Percentiles rank a stretch among this genome's conserved stretches.
These are phyloP conservation scores for Scaptomyza tumidula DNA, from an alignment of 2,888 invertebrate species.

Conservation along the genomic window DNA sequence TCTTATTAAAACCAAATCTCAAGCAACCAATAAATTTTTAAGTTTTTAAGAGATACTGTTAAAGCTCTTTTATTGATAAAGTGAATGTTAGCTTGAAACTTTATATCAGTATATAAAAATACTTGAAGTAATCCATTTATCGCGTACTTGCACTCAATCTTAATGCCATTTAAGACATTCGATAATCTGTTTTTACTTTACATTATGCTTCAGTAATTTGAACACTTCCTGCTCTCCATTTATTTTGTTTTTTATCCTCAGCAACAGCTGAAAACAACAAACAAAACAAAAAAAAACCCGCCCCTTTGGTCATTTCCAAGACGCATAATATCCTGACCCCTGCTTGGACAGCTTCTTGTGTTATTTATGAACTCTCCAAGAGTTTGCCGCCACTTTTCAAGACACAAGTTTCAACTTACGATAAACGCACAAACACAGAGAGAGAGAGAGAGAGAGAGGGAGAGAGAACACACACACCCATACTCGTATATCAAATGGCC, in stretches of 20 bases:
- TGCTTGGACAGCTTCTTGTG: constrained; percentile 40
- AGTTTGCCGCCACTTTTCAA: constrained; percentile 40
- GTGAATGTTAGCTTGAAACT: no score
- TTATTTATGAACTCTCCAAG: constrained; percentile 69
- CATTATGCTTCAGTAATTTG: constrained; percentile 24
- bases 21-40: no score
- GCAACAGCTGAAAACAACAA: constrained; percentile 28
- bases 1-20: no score
- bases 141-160: background rate
- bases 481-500: constrained; percentile 53
- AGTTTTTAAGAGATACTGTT: no score
- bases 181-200: constrained; percentile 4
- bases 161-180: constrained; percentile 2
- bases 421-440: constrained; percentile 20
- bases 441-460: background rate
- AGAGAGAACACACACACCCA: constrained; percentile 2
- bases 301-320: constrained; percentile 48
- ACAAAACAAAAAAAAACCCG: constrained; percentile 12
- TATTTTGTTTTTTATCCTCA: constrained; percentile 15
- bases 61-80: no score
- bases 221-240: constrained; percentile 26
- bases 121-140: background rate
- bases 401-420: constrained; percentile 54
- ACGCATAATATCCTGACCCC: constrained; percentile 29
- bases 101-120: background rate